Evolutionary conservation across 1,140 invertebrate genomes (phyloP).

Genomic region (Temnothorax nylanderi): DNA sequence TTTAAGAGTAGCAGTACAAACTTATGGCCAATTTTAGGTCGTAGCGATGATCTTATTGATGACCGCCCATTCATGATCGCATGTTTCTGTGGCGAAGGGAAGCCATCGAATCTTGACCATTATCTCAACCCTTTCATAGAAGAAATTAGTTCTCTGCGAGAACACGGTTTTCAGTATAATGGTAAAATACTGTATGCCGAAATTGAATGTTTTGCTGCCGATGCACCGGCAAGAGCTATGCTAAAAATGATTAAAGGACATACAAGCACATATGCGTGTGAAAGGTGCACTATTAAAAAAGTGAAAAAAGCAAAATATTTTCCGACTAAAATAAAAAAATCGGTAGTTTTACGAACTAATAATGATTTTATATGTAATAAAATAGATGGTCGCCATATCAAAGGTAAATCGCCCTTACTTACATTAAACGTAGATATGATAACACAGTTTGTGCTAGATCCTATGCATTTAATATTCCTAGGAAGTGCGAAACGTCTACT

Average conservation of each 20-base stretch:
- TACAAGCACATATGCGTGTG: background rate
- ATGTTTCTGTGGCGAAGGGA: background rate
- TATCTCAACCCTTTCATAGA: background rate
- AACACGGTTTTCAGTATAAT: background rate
- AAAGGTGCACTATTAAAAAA: constrained; percentile 2
- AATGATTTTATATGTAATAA: background rate
- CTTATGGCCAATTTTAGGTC: constrained; percentile 1
- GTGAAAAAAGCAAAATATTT: background rate
- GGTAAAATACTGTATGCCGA: background rate
- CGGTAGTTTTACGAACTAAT: background rate
- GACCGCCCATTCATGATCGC: background rate
- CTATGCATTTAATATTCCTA: background rate
- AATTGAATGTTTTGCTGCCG: constrained; percentile 3
- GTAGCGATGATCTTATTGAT: background rate
- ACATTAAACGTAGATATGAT: background rate
- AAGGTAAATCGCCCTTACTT: background rate
- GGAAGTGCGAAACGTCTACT: background rate
- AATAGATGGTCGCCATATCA: background rate
- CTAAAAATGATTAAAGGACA: background rate
- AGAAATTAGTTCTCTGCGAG: background rate
- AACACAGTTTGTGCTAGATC: background rate
- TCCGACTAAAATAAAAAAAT: constrained; percentile 3
- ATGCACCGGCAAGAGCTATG: constrained; percentile 7
- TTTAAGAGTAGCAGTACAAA: background rate
- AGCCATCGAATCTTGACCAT: background rate